phyloP scores from a whole-genome alignment of 2,888 invertebrate species.

The Acrobasis suavella region DNA sequence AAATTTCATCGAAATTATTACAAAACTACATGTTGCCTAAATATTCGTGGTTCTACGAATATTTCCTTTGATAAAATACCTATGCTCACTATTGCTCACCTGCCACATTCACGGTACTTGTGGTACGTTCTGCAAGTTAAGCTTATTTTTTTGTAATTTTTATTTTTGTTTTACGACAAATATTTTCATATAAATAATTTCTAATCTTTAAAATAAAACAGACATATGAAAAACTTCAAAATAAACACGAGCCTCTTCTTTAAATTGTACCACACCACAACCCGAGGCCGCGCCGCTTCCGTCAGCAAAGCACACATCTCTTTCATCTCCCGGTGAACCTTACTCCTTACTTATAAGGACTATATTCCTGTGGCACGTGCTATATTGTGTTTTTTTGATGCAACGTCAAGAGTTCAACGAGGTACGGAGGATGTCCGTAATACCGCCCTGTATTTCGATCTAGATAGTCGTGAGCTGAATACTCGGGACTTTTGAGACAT shows the following conservation, averaged over 20 bases:
- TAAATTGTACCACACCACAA: constrained; percentile 43
- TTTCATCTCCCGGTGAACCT: constrained; percentile 31
- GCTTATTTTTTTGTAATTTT: too few species aligned
- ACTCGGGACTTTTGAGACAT: constrained; percentile 10
- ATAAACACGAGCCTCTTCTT: constrained; percentile 8
- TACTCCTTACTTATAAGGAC: constrained; percentile 33
- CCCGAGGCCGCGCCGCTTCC: constrained; percentile 65
- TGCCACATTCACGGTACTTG: too few species aligned
- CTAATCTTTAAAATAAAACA: neutral
- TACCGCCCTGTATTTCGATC: constrained; percentile 37
- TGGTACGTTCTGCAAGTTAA: too few species aligned
- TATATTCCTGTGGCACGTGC: constrained; percentile 30
- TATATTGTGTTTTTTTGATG: constrained; percentile 44
- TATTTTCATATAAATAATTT: neutral
- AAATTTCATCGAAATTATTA: too few species aligned
- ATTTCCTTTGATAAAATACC: too few species aligned
- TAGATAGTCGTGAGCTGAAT: constrained; percentile 37
- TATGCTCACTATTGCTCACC: too few species aligned
- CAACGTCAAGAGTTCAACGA: constrained; percentile 66
- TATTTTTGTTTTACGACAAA: neutral
- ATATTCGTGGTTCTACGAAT: too few species aligned
- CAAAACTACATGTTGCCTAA: too few species aligned
- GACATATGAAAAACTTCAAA: neutral
- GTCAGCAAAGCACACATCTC: constrained; percentile 42
- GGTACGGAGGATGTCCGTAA: constrained; percentile 61